A percentile compares a stretch with the other conserved stretches of the same genome.
Evolutionary conservation across 1,140 invertebrate species (phyloP).

Genomic region (Solenopsis fugax): DNA sequence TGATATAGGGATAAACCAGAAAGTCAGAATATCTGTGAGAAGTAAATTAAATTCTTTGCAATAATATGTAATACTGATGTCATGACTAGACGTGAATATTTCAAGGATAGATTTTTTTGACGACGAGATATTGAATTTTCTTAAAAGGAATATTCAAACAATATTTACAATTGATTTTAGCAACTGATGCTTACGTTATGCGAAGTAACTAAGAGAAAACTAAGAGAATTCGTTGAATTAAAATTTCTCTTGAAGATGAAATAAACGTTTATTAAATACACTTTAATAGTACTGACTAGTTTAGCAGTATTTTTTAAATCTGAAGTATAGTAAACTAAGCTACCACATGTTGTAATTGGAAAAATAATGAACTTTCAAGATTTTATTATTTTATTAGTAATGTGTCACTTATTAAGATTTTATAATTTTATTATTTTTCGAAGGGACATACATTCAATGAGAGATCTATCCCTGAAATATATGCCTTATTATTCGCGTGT

Average conservation of each 20-base stretch:
- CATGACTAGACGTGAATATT: conserved; percentile 19
- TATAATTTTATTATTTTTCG: not conserved
- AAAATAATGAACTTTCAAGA: conserved; percentile 1
- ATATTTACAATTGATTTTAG: not conserved
- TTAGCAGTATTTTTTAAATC: not conserved
- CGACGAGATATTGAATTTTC: not conserved
- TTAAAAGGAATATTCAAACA: not conserved
- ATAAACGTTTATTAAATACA: not conserved
- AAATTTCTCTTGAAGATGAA: not conserved
- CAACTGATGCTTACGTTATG: not conserved
- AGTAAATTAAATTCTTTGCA: conserved; percentile 50
- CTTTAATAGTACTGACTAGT: not conserved
- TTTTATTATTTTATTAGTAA: not conserved
- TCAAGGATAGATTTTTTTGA: not conserved
- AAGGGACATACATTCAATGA: not conserved
- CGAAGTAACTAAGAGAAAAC: not conserved
- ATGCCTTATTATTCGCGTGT: not conserved
- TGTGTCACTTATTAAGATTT: no score
- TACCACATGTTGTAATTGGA: not conserved
- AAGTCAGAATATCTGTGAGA: conserved; percentile 24
- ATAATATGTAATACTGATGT: conserved; percentile 22
- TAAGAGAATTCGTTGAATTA: not conserved
- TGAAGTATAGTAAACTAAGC: not conserved
- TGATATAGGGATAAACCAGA: conserved; percentile 41
- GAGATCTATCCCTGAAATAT: conserved; percentile 33